Conservation (phyloP, 2,888 invertebrate genomes). For the Pristionchus arcanus region DNA sequence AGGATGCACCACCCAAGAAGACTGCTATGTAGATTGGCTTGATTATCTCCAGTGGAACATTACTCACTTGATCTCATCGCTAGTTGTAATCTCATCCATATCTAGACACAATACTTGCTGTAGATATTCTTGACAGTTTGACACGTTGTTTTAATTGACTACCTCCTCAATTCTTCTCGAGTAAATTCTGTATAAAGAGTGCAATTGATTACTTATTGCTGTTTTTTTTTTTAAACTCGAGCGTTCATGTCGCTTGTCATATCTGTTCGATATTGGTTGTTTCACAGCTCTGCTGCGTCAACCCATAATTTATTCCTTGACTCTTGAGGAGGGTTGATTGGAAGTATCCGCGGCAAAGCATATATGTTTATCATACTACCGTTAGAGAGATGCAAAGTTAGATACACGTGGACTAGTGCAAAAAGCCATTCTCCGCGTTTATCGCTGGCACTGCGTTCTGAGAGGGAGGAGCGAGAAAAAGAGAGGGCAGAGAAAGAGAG, state of each 20-base stretch:
- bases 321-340: neutral
- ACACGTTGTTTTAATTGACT: neutral
- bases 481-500: no score
- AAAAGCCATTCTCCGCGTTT: neutral
- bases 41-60: neutral
- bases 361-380: neutral
- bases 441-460: neutral
- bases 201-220: neutral
- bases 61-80: conserved; percentile 7
- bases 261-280: neutral
- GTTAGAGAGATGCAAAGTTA: neutral
- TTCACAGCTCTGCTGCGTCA: neutral
- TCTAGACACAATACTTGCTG: conserved; percentile 7
- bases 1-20: conserved; percentile 6
- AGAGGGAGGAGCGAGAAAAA: no score
- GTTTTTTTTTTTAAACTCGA: neutral
- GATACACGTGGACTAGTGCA: neutral
- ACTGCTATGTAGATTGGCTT: conserved; percentile 15
- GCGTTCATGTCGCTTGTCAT: neutral
- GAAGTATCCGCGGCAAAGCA: neutral
- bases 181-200: conserved; percentile 12
- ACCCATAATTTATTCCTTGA: neutral
- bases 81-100: conserved; percentile 36
- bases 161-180: neutral
- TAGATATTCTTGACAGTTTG: conserved; percentile 25